A percentile compares a stretch with the other conserved stretches of the same genome.
Conservation (phyloP, 2,888 invertebrate species). For the Thysanoteuthis rhombus region DNA sequence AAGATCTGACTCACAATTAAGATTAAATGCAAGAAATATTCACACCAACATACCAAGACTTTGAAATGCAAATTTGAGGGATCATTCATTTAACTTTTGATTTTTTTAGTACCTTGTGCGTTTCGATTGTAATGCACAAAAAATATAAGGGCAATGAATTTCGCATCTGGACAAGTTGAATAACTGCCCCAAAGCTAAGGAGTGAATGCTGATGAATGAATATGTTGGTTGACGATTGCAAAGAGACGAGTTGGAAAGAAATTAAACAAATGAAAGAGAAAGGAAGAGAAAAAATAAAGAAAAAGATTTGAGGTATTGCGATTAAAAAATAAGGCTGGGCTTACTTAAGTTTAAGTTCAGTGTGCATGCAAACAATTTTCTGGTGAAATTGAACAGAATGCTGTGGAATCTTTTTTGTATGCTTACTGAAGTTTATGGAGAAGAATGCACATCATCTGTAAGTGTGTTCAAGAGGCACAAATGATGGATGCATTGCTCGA, state of each 20-base stretch:
- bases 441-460: no score
- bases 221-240: not conserved
- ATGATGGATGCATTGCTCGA: no score
- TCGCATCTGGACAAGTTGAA: not conserved
- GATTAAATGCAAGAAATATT: not conserved
- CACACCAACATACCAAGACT: not conserved
- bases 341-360: no score
- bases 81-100: not conserved
- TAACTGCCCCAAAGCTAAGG: not conserved
- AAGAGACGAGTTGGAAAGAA: not conserved
- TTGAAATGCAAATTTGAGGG: not conserved
- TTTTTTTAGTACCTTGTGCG: not conserved
- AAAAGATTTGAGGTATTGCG: no score
- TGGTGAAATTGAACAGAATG: no score
- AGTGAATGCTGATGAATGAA: not conserved
- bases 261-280: not conserved
- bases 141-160: not conserved
- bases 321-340: no score
- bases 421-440: no score
- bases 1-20: not conserved
- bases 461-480: no score
- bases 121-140: not conserved
- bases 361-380: no score
- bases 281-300: not conserved
- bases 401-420: no score